phyloP scores from a whole-genome alignment of 2,888 invertebrate genomes.

The Limnephilus rhombicus region DNA sequence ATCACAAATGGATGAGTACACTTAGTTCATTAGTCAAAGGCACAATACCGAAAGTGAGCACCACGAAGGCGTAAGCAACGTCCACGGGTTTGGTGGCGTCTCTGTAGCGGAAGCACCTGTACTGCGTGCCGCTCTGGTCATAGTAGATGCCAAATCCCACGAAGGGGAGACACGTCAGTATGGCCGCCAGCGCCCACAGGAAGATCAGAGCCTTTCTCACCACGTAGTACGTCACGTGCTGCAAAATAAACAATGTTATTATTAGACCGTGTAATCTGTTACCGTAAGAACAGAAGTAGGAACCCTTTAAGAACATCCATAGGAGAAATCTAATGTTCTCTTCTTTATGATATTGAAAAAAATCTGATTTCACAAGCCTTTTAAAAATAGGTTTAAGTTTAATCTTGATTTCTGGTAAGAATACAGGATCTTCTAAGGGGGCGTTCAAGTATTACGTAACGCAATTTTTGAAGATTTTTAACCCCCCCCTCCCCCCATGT shows the following conservation, averaged over 20 bases:
- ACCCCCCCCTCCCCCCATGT: too few relatives aligned
- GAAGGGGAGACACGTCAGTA: conserved; percentile 87
- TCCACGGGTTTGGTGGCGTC: conserved; percentile 82
- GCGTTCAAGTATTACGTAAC: too few relatives aligned
- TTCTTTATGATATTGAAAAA: too few relatives aligned
- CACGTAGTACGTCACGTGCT: conserved; percentile 90
- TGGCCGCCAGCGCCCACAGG: conserved; percentile 83
- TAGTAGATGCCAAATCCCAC: conserved; percentile 86
- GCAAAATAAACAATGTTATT: conserved; percentile 68
- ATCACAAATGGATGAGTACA: neutral
- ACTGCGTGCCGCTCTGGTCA: conserved; percentile 72
- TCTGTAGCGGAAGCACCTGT: conserved; percentile 84
- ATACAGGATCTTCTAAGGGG: too few relatives aligned
- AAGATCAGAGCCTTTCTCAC: conserved; percentile 84
- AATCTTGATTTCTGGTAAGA: too few relatives aligned
- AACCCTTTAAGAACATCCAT: too few relatives aligned
- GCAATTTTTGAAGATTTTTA: too few relatives aligned
- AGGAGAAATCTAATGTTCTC: too few relatives aligned
- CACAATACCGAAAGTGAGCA: conserved; percentile 84
- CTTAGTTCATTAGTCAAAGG: neutral
- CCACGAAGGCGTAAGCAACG: conserved; percentile 86
- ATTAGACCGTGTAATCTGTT: neutral
- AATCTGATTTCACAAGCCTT: too few relatives aligned
- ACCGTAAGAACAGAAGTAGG: too few relatives aligned
- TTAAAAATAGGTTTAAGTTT: too few relatives aligned